Evolutionary conservation across 1,140 invertebrate species (phyloP).

Genomic region (Cotesia typhae): DNA sequence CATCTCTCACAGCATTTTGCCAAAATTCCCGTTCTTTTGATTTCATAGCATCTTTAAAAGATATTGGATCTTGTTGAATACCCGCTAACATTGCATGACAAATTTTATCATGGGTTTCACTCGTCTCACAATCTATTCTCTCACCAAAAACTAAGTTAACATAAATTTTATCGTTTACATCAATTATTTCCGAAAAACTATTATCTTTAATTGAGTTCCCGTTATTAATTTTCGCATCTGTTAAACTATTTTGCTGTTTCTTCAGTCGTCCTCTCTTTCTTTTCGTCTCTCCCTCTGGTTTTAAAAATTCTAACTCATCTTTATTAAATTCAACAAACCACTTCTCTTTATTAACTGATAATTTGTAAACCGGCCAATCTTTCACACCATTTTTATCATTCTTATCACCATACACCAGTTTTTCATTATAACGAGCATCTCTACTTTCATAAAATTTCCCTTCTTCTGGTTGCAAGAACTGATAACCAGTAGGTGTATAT

Average conservation of each 20-base stretch:
- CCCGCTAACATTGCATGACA: constrained; percentile 5
- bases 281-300: constrained; percentile 7
- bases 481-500: constrained; percentile 23
- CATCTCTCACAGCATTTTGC: constrained; percentile 6
- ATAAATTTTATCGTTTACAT: constrained; percentile 3
- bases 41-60: constrained; percentile 14
- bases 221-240: not conserved
- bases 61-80: constrained; percentile 14
- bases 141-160: not conserved
- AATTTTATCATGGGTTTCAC: not conserved
- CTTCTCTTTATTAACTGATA: constrained; percentile 12
- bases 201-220: constrained; percentile 17
- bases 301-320: constrained; percentile 10
- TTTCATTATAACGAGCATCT: constrained; percentile 30
- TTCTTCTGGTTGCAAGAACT: constrained; percentile 15
- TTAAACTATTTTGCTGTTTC: not conserved
- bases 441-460: constrained; percentile 32
- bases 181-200: not conserved
- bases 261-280: constrained; percentile 1
- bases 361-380: constrained; percentile 20
- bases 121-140: too few relatives aligned
- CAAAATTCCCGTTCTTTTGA: not conserved
- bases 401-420: constrained; percentile 20
- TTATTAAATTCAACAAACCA: constrained; percentile 21
- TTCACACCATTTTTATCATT: constrained; percentile 18